Conservation (phyloP, 2,113 vertebrate species). For the Micromys minutus region DNA sequence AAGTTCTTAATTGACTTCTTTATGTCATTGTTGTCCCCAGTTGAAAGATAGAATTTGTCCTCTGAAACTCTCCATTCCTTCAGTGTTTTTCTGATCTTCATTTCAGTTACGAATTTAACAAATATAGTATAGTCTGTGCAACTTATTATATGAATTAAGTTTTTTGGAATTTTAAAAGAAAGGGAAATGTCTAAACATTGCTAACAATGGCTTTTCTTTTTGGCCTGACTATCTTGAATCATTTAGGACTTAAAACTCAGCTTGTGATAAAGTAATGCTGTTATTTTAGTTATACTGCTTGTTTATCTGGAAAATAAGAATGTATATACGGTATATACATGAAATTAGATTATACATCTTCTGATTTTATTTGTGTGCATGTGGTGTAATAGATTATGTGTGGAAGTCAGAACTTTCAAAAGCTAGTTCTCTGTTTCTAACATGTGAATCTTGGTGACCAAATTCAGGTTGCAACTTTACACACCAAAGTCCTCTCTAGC, state of each 20-base stretch:
- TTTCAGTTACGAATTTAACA: slow-evolving; percentile 55
- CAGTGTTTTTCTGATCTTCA: slow-evolving; percentile 54
- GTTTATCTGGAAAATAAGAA: slow-evolving; percentile 40
- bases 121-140: slow-evolving; percentile 30
- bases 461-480: background rate
- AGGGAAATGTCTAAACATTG: slow-evolving; percentile 70
- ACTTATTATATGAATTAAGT: slow-evolving; percentile 52
- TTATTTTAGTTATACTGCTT: slow-evolving; percentile 68
- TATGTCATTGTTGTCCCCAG: slow-evolving; percentile 48
- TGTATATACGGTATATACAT: background rate
- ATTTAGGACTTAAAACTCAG: slow-evolving; percentile 72
- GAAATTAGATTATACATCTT: slow-evolving; percentile 30
- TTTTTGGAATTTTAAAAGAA: slow-evolving; percentile 65
- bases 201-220: slow-evolving; percentile 50
- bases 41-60: slow-evolving; percentile 48
- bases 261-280: slow-evolving; percentile 14
- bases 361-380: background rate
- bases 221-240: slow-evolving; percentile 57
- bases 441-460: background rate
- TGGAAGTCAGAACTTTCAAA: background rate
- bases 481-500: background rate
- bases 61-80: slow-evolving; percentile 29
- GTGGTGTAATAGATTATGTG: background rate
- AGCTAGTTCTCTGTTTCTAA: background rate
- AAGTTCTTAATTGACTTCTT: slow-evolving; percentile 47